Evolutionary conservation across 2,113 vertebrate genomes (phyloP).

Genomic region (Nematolebias whitei): DNA sequence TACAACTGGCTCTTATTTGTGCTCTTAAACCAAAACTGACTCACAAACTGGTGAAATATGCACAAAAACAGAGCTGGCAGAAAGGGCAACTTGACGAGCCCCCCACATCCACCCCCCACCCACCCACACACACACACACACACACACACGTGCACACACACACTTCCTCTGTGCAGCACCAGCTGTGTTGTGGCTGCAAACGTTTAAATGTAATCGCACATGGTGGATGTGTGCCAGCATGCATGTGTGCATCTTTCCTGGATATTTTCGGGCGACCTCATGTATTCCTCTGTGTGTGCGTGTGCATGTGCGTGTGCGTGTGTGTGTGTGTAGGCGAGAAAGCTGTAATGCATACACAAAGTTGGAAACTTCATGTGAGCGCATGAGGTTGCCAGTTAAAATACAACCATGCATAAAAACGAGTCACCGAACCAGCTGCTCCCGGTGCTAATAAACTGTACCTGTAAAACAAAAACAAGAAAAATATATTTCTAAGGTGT

Average conservation of each 20-base stretch:
- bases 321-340: neutral
- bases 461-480: neutral
- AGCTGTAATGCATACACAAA: neutral
- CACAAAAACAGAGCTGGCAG: conserved; percentile 6
- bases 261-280: too few species aligned
- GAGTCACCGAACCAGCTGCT: neutral
- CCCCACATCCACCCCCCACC: neutral
- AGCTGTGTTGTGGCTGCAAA: too few species aligned
- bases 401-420: neutral
- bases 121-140: conserved; percentile 5
- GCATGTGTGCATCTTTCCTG: conserved; percentile 16
- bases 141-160: neutral
- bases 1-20: neutral
- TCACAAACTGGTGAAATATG: neutral
- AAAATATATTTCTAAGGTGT: neutral
- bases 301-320: neutral
- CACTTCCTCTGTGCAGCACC: neutral
- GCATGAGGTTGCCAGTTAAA: conserved; percentile 1
- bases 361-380: conserved; percentile 3
- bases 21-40: neutral
- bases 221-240: too few species aligned
- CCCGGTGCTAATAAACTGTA: neutral
- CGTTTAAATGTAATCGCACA: too few species aligned
- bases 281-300: too few species aligned
- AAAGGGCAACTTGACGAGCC: conserved; percentile 12